Evolutionary conservation across 2,113 vertebrate genomes (phyloP).

Genomic region (Hemiscyllium ocellatum): DNA sequence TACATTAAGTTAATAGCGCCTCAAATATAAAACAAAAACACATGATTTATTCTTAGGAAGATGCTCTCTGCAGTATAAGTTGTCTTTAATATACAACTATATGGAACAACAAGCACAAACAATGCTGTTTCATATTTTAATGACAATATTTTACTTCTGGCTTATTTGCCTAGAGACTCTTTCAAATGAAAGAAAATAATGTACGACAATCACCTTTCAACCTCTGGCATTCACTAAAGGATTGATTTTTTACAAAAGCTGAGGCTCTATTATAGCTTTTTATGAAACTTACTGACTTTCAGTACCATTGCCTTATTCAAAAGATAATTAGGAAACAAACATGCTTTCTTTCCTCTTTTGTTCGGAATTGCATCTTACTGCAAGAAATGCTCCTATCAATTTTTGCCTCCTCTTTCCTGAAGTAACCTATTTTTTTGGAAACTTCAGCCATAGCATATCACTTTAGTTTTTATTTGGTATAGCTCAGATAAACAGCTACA

Average conservation of each 20-base stretch:
- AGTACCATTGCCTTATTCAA: background rate
- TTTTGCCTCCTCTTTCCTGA: background rate
- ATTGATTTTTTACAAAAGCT: background rate
- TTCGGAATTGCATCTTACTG: background rate
- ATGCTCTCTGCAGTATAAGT: background rate
- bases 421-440: background rate
- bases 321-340: background rate
- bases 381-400: background rate
- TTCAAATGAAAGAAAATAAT: constrained; percentile 20
- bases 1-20: constrained; percentile 19
- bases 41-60: background rate
- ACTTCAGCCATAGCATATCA: background rate
- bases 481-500: background rate
- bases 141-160: background rate
- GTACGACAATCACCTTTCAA: background rate
- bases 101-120: background rate
- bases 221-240: background rate
- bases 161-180: background rate
- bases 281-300: background rate
- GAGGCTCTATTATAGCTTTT: background rate
- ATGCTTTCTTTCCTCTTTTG: too few relatives aligned
- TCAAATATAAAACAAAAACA: constrained; percentile 14
- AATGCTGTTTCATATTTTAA: constrained; percentile 8
- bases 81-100: background rate
- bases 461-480: background rate